Conservation (phyloP, 2,797 vertebrate species). For the Xenops minutus region DNA sequence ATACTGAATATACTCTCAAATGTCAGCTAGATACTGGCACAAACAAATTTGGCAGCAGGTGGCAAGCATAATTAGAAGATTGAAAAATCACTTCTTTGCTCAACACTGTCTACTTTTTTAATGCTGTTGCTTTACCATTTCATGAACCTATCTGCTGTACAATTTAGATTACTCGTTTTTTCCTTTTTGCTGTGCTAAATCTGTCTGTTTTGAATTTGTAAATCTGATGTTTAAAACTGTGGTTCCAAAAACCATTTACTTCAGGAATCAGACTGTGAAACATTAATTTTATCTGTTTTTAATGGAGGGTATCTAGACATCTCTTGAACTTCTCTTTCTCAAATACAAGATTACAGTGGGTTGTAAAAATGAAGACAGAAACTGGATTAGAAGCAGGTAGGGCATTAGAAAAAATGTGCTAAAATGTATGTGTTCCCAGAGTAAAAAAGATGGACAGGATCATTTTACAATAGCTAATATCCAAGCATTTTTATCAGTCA, state of each 20-base stretch:
- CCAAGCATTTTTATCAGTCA: not conserved
- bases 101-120: not conserved
- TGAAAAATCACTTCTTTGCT: not conserved
- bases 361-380: not conserved
- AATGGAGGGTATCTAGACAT: no score
- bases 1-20: not conserved
- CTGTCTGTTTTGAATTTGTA: not conserved
- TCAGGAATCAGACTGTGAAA: not conserved
- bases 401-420: not conserved
- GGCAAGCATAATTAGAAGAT: not conserved
- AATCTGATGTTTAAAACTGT: not conserved
- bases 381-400: not conserved
- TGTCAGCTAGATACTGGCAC: not conserved
- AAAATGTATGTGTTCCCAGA: not conserved
- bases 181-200: not conserved
- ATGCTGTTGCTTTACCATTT: not conserved
- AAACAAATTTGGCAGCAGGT: not conserved
- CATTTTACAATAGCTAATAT: not conserved
- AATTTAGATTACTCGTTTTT: not conserved
- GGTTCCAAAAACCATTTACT: not conserved
- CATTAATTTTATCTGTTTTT: not conserved
- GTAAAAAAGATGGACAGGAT: not conserved
- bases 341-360: fast-evolving
- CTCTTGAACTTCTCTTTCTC: not conserved
- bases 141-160: not conserved